Evolutionary conservation across 2,797 vertebrate species (phyloP).

Genomic region (Trachurus trachurus): DNA sequence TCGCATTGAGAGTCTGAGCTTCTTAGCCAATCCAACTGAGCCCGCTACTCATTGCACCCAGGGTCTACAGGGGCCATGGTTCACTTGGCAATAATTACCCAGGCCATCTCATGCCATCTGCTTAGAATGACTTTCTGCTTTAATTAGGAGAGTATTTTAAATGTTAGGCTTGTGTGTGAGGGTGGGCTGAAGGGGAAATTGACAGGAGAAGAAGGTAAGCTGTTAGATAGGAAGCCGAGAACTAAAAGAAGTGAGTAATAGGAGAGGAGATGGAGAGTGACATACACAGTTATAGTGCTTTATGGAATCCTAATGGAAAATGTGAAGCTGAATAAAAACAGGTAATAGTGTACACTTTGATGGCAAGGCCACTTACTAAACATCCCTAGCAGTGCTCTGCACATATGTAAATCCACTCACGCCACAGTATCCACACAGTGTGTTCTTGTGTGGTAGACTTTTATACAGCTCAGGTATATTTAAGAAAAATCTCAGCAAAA

Average conservation of each 20-base stretch:
- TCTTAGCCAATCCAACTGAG: slow-evolving; percentile 43
- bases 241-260: slow-evolving; percentile 45
- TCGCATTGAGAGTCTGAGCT: slow-evolving; percentile 26
- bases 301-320: slow-evolving; percentile 62
- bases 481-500: slow-evolving; percentile 10
- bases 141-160: slow-evolving; percentile 75
- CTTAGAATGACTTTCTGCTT: slow-evolving; percentile 73
- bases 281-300: slow-evolving; percentile 56
- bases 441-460: slow-evolving; percentile 2
- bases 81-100: slow-evolving; percentile 78
- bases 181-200: slow-evolving; percentile 33
- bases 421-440: background rate
- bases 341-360: slow-evolving; percentile 22
- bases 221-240: slow-evolving; percentile 20
- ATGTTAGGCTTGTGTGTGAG: slow-evolving; percentile 36
- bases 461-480: slow-evolving; percentile 2
- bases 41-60: slow-evolving; percentile 55
- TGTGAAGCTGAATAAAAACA: slow-evolving; percentile 53
- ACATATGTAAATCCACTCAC: slow-evolving; percentile 15
- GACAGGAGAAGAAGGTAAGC: slow-evolving; percentile 33
- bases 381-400: slow-evolving; percentile 1
- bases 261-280: slow-evolving; percentile 40
- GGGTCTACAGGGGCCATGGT: slow-evolving; percentile 71
- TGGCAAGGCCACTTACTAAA: slow-evolving; percentile 37
- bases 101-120: slow-evolving; percentile 78